These are phyloP conservation scores for Andrena flavipes DNA, from an alignment of 2,888 invertebrate species.

Conservation along the genomic window DNA sequence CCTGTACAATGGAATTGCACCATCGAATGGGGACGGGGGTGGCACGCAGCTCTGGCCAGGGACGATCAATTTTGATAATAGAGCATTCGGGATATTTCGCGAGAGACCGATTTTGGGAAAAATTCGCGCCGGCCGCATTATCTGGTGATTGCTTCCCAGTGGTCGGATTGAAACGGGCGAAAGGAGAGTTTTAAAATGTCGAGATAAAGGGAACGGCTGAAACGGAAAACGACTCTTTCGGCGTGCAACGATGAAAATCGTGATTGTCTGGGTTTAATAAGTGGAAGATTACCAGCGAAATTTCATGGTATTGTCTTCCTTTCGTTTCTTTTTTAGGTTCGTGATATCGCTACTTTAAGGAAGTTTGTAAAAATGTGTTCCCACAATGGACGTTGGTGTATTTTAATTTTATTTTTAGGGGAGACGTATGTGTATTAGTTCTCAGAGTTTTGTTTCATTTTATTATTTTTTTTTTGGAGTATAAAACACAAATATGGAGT, in stretches of 20 bases:
- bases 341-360: too few relatives aligned
- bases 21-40: background rate
- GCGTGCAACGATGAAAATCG: background rate
- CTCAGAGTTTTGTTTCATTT: too few relatives aligned
- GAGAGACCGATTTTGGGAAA: constrained; percentile 34
- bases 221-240: background rate
- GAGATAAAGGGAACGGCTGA: background rate
- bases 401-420: too few relatives aligned
- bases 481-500: too few relatives aligned
- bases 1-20: constrained; percentile 52
- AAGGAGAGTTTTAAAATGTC: constrained; percentile 8
- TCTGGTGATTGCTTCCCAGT: constrained; percentile 15
- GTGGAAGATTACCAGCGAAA: too few relatives aligned
- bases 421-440: too few relatives aligned
- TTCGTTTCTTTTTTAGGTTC: too few relatives aligned
- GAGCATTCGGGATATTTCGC: constrained; percentile 35
- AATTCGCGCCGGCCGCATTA: constrained; percentile 25
- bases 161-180: constrained; percentile 20
- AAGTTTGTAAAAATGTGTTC: too few relatives aligned
- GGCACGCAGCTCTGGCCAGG: constrained; percentile 33
- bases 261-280: background rate
- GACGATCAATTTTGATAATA: constrained; percentile 65
- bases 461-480: too few relatives aligned
- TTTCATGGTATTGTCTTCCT: too few relatives aligned
- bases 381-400: too few relatives aligned